Base-by-base conservation (phyloP, 2,888 invertebrate genomes). In the Tetragonisca angustula region DNA sequence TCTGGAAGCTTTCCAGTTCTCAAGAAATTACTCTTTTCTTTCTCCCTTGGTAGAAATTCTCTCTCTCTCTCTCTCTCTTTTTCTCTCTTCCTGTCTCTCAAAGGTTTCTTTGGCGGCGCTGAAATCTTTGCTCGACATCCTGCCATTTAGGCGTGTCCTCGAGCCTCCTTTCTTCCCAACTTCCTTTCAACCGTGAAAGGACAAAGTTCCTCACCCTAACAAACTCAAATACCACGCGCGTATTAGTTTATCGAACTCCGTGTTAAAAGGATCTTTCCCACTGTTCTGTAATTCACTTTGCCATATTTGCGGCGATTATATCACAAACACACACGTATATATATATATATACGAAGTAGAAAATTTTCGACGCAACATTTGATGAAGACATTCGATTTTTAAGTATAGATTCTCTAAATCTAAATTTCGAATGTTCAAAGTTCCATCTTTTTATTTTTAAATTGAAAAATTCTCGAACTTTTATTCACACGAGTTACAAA, bases 151-250 rank as follows among this genome's bases (percentile, higher is more conserved):
- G 64, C 76, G 71, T 59, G 75, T 84, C 81, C 75, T 72, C 71
- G 71, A 69, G 61, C 68, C 62, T 69, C 73, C 74, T 79, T 84
- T 84, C 81, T 81, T 67, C 70, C 68, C 2, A 68, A 64, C 75
- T 76, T 78, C 79, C 81, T 82, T 79, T 82, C 84, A 76, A 32
- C 78, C 68, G 54, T 69, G 78, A 82, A 79, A 79, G 82, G 82
- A 84, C 78, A 84, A 79, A 84, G 82, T 81, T 82, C 64, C 69
- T 68, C 32, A 19, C 74, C 52, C 59, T 82, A 78, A 82, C 78
- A 72, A 78, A 27, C 75, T 64, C 56, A 75, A 72, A 82, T 81
- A 78, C 62, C 70, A 71, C 49, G 21, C 52, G 21, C 3, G 19
- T 54, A 43, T 54, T 43, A 50, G 61, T 68, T 76, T 76, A 76